Evolutionary conservation across 2,113 vertebrate genomes (phyloP).

Genomic region (Gnathonemus longibarbis): DNA sequence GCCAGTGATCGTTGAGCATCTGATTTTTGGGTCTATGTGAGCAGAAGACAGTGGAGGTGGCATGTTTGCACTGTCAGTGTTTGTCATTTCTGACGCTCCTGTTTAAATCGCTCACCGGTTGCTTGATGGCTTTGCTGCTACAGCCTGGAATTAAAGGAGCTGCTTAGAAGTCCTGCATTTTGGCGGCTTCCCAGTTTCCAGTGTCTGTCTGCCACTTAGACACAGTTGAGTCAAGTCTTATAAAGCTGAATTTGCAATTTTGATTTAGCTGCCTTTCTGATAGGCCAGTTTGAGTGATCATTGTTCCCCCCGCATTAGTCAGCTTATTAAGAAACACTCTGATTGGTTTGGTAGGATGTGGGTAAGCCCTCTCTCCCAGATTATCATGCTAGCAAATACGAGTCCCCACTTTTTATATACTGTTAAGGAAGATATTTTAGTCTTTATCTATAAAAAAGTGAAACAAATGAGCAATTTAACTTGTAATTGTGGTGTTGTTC

Average conservation of each 20-base stretch:
- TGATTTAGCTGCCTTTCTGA: background rate
- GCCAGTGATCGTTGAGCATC: slow-evolving; percentile 30
- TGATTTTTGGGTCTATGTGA: background rate
- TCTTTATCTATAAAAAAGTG: background rate
- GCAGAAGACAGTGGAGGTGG: background rate
- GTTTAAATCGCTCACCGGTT: background rate
- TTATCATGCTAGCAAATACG: background rate
- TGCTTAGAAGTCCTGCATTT: background rate
- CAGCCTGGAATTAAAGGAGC: background rate
- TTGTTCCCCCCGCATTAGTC: background rate
- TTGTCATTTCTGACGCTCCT: background rate
- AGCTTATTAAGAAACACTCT: background rate
- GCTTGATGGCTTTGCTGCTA: background rate
- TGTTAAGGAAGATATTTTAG: background rate
- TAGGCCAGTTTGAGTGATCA: background rate
- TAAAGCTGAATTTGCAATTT: background rate
- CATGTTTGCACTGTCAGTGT: background rate
- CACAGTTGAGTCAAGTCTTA: background rate
- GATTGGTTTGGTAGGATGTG: background rate
- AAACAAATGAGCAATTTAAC: background rate
- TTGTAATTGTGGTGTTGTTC: background rate
- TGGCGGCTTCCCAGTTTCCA: background rate
- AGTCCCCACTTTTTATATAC: background rate
- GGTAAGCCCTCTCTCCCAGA: background rate
- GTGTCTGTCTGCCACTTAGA: background rate